These are phyloP conservation scores for Ispidina lecontei DNA, from an alignment of 2,797 vertebrate species.

Conservation along the genomic window DNA sequence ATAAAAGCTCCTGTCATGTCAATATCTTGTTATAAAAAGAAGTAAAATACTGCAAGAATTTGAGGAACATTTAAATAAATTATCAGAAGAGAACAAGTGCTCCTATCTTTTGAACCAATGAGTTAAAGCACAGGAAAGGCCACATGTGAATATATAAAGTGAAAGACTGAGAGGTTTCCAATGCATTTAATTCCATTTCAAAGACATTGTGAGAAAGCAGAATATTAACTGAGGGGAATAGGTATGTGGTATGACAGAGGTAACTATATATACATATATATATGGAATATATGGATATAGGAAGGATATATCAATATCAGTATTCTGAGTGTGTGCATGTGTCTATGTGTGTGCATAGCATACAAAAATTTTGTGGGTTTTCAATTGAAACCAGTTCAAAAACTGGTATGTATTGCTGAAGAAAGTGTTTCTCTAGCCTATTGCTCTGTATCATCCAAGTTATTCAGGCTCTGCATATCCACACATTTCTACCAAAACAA, in stretches of 20 bases:
- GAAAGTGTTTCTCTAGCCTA: neutral
- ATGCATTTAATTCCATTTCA: neutral
- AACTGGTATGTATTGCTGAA: neutral
- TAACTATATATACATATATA: neutral
- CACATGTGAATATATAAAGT: neutral
- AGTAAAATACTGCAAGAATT: neutral
- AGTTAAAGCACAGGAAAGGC: neutral
- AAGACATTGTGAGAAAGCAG: neutral
- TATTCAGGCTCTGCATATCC: neutral
- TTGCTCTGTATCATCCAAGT: neutral
- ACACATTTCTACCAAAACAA: neutral
- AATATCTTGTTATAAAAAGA: neutral
- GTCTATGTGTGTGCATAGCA: accelerated
- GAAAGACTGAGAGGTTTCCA: neutral
- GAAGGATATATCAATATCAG: neutral
- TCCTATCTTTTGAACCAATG: neutral
- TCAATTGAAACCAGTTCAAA: neutral
- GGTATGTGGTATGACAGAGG: neutral
- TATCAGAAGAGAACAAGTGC: neutral
- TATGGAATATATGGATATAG: neutral
- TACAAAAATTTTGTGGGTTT: neutral
- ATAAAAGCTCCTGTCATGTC: neutral
- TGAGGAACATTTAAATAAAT: neutral
- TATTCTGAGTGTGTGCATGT: neutral
- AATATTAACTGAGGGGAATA: neutral